Base-by-base conservation (phyloP, 2,797 vertebrate species). In the Lutjanus argentimaculatus region DNA sequence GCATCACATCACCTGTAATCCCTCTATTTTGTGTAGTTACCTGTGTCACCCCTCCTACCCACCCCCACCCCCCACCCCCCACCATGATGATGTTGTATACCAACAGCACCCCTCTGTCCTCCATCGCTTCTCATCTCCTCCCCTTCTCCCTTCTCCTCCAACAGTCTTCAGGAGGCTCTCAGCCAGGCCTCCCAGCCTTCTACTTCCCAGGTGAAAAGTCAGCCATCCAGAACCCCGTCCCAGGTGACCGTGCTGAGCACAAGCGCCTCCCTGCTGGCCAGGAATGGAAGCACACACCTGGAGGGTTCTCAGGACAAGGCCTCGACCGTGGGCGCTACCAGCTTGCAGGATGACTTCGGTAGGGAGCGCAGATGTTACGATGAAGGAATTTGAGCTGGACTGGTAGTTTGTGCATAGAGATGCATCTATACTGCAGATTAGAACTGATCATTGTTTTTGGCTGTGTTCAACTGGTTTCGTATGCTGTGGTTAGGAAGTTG, bases 181-280 rank as follows among this genome's bases (percentile, higher is more conserved):
- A 96, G 90, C 93, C 98, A 97, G 97, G 97, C 97, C 93, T 97
- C 97, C 95, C 98, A 98, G 96, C 96, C 96, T 95, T 97, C 96
- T 94, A 90, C 95, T 78, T 94, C 95, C 94, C 98, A 98, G 96
- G 95, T 96, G 96, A 97, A 96, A 97, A 95, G 95, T 93, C 98
- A 97, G 96, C 96, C 98, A 46, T 97, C 97, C 95, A 91, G 97
- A 82, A 97, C 98, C 94, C 96, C 96, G 78, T 97, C 97, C 95
- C 98, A 98, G 97, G 97, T 98, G 92, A 97, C 98, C 89, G 97
- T 98, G 95, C 97, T 98, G 95, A 97, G 97, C 91, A 95, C 97
- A 92, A 99, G 98, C 90, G 93, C 98, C 95, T 98, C 98, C 97
- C 97, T 99, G 97, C 98, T 99, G 98, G 97, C 98, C 98, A 99